These are phyloP conservation scores for Eulemur coronatus DNA, from an alignment of 2,797 vertebrate species.

Conservation along the genomic window DNA sequence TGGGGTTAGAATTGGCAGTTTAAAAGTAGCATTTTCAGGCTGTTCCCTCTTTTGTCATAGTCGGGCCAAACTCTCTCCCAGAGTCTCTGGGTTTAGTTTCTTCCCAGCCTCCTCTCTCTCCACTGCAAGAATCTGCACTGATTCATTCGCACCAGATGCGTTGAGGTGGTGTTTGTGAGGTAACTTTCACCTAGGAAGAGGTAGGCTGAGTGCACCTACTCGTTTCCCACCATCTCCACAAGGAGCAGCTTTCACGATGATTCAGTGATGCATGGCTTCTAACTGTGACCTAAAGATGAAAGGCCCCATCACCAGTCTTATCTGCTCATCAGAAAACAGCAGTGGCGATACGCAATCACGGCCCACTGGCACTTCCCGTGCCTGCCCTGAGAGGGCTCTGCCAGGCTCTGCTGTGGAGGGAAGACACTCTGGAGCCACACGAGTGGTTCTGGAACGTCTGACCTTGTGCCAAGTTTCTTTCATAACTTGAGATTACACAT, in stretches of 20 bases:
- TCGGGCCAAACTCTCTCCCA: neutral
- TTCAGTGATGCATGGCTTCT: slow-evolving; percentile 31
- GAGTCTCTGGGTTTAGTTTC: neutral
- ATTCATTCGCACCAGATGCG: neutral
- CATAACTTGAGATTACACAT: neutral
- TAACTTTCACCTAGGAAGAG: slow-evolving; percentile 36
- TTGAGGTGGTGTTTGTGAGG: neutral
- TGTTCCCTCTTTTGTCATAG: neutral
- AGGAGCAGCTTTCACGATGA: slow-evolving; percentile 35
- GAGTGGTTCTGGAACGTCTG: slow-evolving; percentile 7
- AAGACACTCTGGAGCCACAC: neutral
- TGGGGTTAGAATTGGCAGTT: neutral
- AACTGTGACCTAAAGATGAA: slow-evolving; percentile 4
- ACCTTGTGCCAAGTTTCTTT: slow-evolving; percentile 40
- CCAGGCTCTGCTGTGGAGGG: neutral
- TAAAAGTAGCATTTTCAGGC: neutral
- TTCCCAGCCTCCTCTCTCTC: neutral
- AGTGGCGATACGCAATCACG: neutral
- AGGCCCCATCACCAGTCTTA: neutral
- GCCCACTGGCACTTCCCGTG: neutral
- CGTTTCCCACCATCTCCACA: slow-evolving; percentile 62
- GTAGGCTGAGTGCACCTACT: slow-evolving; percentile 49
- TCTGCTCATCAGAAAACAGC: slow-evolving; percentile 37
- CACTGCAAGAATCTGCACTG: neutral
- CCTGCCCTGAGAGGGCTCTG: neutral